Conservation (phyloP, 1,140 invertebrate genomes). For the Drosophila funebris region DNA sequence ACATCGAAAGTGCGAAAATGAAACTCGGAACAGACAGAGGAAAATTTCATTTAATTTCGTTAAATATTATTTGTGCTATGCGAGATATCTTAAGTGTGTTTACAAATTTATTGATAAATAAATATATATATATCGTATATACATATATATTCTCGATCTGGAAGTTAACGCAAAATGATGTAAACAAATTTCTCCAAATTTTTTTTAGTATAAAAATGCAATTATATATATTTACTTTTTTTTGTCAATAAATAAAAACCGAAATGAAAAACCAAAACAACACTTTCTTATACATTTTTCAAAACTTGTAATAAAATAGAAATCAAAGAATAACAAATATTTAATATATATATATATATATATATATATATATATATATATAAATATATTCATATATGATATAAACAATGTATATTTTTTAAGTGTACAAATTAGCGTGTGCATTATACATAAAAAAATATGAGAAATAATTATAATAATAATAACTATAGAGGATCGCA, state of each 20-base stretch:
- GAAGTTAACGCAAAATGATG: not conserved
- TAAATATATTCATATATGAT: conserved; percentile 17
- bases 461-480: not conserved
- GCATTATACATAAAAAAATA: conserved; percentile 38
- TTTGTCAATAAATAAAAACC: conserved; percentile 37
- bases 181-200: not conserved
- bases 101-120: not conserved
- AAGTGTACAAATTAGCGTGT: conserved; percentile 33
- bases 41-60: not conserved
- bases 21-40: not conserved
- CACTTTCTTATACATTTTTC: conserved; percentile 26
- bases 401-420: conserved; percentile 40
- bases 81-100: not conserved
- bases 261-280: conserved; percentile 12
- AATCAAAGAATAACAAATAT: conserved; percentile 1
- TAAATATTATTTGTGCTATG: not conserved
- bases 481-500: not conserved
- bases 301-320: conserved; percentile 2
- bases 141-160: not conserved
- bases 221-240: conserved; percentile 3
- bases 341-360: conserved; percentile 22
- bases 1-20: not conserved
- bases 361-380: conserved; percentile 24
- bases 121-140: too few relatives aligned
- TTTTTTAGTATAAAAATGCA: conserved; percentile 27